phyloP scores from a whole-genome alignment of 2,797 vertebrate genomes.

The Hippopotamyrus pictus region DNA sequence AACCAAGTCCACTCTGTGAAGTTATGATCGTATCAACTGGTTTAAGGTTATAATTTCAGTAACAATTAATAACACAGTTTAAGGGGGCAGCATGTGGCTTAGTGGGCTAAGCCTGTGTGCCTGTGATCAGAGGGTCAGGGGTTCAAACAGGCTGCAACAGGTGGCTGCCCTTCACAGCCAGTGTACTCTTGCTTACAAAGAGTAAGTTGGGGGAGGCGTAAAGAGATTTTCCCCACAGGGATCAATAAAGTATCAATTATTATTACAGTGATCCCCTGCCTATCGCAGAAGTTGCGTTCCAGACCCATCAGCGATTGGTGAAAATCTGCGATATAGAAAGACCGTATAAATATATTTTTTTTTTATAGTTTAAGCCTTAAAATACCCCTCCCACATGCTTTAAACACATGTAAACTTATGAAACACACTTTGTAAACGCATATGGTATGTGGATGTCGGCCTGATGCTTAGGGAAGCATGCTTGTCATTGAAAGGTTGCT shows the following conservation, averaged over 20 bases:
- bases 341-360: no score
- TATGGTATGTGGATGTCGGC: no score
- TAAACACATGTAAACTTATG: no score
- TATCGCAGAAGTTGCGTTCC: no score
- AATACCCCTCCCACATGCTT: no score
- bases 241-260: neutral
- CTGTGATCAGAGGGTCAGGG: neutral
- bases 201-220: neutral
- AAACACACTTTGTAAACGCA: no score
- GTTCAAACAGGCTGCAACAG: neutral
- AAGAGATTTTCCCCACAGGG: neutral
- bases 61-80: neutral
- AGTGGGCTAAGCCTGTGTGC: neutral
- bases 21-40: neutral
- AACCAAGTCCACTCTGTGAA: neutral
- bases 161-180: neutral
- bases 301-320: no score
- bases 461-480: neutral
- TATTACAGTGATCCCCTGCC: neutral
- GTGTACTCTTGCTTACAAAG: neutral
- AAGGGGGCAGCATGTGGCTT: neutral
- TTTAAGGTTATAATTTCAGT: neutral
- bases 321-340: no score
- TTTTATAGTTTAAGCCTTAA: neutral
- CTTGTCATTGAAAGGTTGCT: neutral